A percentile compares a stretch with the other conserved stretches of the same genome.
Evolutionary conservation across 2,113 vertebrate genomes (phyloP).

Genomic region (Bothrops jararaca): DNA sequence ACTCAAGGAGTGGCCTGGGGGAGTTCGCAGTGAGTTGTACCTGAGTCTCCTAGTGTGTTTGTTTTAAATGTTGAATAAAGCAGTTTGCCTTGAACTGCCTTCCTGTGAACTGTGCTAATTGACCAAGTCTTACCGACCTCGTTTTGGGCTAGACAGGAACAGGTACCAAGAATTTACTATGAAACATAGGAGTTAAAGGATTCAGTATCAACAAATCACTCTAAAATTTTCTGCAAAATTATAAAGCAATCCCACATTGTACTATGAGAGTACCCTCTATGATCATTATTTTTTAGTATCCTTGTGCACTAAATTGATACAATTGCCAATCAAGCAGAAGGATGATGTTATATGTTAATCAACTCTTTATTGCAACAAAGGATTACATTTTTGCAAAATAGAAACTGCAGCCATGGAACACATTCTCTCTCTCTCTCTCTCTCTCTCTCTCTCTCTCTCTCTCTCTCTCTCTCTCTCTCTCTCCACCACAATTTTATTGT

Average conservation of each 20-base stretch:
- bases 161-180: background rate
- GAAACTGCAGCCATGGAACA: background rate
- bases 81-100: too few species aligned
- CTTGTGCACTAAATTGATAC: background rate
- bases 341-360: background rate
- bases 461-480: background rate
- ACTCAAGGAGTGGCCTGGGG: too few species aligned
- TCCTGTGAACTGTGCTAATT: too few species aligned
- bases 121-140: too few species aligned
- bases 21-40: too few species aligned
- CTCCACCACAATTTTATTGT: background rate
- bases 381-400: background rate
- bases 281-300: background rate
- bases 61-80: too few species aligned
- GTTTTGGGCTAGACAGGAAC: too few species aligned
- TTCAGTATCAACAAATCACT: background rate
- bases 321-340: background rate
- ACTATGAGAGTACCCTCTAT: background rate
- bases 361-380: background rate
- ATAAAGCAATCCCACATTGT: background rate
- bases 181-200: background rate
- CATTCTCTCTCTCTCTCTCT: background rate
- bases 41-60: too few species aligned
- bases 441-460: background rate
- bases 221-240: background rate